Conservation (phyloP, 2,113 vertebrate species). For the Burhinus oedicnemus region DNA sequence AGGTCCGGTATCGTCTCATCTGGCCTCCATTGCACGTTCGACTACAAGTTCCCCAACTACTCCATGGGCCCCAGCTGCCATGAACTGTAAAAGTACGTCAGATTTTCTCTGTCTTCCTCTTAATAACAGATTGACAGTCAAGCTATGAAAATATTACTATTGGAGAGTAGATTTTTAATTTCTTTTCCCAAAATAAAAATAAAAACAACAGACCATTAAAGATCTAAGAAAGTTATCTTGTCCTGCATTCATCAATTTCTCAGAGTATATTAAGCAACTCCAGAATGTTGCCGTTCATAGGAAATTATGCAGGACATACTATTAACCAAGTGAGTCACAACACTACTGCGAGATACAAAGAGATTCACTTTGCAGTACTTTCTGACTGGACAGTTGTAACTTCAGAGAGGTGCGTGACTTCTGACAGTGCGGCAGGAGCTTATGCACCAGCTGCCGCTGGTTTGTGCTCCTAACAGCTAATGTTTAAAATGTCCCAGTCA, state of each 20-base stretch:
- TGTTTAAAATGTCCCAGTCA: not conserved
- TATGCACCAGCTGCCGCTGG: not conserved
- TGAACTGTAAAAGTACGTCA: conserved; percentile 74
- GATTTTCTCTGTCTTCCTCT: not conserved
- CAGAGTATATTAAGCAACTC: not conserved
- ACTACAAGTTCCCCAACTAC: conserved; percentile 91
- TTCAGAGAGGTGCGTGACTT: not conserved
- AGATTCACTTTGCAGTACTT: not conserved
- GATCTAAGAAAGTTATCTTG: not conserved
- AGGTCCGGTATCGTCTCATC: conserved; percentile 86
- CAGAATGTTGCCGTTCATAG: rapidly evolving
- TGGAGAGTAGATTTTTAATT: not conserved
- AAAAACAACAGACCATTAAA: not conserved
- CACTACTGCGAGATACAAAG: not conserved
- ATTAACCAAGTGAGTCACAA: not conserved
- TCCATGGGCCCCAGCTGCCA: conserved; percentile 94
- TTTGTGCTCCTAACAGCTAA: not conserved
- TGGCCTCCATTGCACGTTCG: conserved; percentile 90
- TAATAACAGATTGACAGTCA: not conserved
- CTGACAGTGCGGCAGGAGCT: not conserved
- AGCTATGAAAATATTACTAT: not conserved
- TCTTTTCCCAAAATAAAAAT: not conserved
- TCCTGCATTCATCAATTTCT: not conserved
- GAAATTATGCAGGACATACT: not conserved
- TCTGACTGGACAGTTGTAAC: no score